A percentile compares a stretch with the other conserved stretches of the same genome.
These are phyloP conservation scores for Epinephelus lanceolatus DNA, from an alignment of 2,113 vertebrate species.

Conservation along the genomic window DNA sequence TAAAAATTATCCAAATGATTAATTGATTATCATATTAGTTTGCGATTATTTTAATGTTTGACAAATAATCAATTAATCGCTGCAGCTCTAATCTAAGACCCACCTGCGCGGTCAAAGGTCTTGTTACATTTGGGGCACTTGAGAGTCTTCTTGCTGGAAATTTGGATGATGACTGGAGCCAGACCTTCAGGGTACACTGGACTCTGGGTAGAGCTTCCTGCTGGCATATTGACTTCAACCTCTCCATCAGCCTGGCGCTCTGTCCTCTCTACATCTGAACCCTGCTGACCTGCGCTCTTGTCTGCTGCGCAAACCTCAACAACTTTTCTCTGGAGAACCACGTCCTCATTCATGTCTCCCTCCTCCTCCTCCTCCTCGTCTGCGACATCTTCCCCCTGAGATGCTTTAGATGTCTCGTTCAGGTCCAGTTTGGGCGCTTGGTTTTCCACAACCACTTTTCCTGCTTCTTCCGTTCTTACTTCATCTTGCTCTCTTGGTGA, in stretches of 20 bases:
- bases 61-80: too few relatives aligned
- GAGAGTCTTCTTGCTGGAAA: conserved; percentile 90
- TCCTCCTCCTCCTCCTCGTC: conserved; percentile 81
- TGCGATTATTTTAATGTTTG: too few relatives aligned
- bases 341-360: conserved; percentile 69
- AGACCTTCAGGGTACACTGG: conserved; percentile 88
- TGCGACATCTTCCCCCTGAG: conserved; percentile 73
- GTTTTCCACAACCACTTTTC: background rate
- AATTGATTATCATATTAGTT: too few relatives aligned
- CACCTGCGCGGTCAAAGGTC: conserved; percentile 97
- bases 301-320: conserved; percentile 72
- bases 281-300: conserved; percentile 70
- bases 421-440: background rate
- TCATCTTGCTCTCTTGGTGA: conserved; percentile 11
- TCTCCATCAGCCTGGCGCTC: conserved; percentile 81
- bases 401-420: conserved; percentile 70
- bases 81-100: conserved; percentile 2
- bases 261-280: conserved; percentile 75
- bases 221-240: conserved; percentile 54
- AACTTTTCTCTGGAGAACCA: background rate
- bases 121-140: conserved; percentile 97
- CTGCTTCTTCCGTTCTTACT: conserved; percentile 34
- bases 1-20: too few relatives aligned
- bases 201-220: conserved; percentile 72
- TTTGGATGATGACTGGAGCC: conserved; percentile 90